These are phyloP conservation scores for Pangasius krempfi DNA, from an alignment of 2,797 vertebrate species.

Conservation along the genomic window DNA sequence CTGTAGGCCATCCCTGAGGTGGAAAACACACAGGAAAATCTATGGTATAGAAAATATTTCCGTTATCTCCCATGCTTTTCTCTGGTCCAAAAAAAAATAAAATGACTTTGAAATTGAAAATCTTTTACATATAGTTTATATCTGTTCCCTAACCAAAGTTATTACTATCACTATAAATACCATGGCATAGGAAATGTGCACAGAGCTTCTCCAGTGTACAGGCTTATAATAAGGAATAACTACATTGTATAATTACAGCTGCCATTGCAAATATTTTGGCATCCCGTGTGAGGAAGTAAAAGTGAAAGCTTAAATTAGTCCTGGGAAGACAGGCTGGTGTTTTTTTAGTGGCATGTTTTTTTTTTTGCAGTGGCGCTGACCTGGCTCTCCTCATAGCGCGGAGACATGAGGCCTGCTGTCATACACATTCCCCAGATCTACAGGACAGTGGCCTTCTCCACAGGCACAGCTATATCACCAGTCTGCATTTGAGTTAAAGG, in stretches of 20 bases:
- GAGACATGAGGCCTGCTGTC: constrained; percentile 58
- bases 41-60: not conserved
- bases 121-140: not conserved
- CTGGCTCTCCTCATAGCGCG: constrained; percentile 37
- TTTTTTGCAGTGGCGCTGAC: constrained; percentile 28
- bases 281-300: not conserved
- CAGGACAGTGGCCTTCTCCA: constrained; percentile 59
- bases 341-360: constrained; percentile 37
- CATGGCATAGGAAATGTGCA: not conserved
- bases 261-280: constrained; percentile 7
- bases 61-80: not conserved
- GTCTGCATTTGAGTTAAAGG: constrained; percentile 60
- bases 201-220: not conserved
- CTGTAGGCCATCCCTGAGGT: not conserved
- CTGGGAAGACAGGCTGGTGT: not conserved
- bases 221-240: not conserved
- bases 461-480: constrained; percentile 52
- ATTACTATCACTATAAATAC: not conserved
- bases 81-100: not conserved
- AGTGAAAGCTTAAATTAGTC: not conserved
- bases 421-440: constrained; percentile 61
- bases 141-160: not conserved
- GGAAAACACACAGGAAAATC: not conserved
- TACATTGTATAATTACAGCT: constrained; percentile 12
- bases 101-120: not conserved